Evolutionary conservation across 1,140 invertebrate genomes (phyloP), one percentile per base, ranked within the genome.

Genomic region (Hyles vespertilio): DNA sequence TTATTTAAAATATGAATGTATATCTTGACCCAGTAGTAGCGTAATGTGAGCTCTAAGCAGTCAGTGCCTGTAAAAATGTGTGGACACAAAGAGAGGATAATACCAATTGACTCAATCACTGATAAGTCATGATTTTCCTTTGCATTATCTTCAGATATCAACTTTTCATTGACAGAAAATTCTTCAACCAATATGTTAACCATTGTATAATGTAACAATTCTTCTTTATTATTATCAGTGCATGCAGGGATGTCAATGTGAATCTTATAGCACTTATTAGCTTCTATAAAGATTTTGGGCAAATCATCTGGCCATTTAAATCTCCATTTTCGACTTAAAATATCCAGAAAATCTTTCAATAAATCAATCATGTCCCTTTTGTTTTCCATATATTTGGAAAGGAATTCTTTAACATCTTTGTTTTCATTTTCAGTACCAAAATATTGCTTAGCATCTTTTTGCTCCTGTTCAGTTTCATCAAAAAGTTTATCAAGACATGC

Each of bases 391-490:
- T 92, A 87, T 75, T 91, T 85, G 40, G 81, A 87, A 70, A 95
- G 91, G 69, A 95, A 94, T 46, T 87, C 75, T 59, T 91, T 85
- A 0, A 95, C 92, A 75, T 95, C 93, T 10, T 79, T 77, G 51
- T 77, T 89, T 90, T 95, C 94, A 34, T 79, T 71, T 33, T 93
- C 91, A 12, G 91, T 91, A 12, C 91, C 92, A 85, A 95, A 95
- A 81, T 95, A 95, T 50, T 77, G 43, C 63, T 69, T 50, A 69
- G 58, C 40, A 51, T 67, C 58, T 44, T 61, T 67, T 8, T 59
- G 53, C 40, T 67, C 65, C 49, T 89, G 87, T 50, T 91, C 90
- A 68, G 92, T 91, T 64, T 91, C 92, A 22, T 91, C 81, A 84
- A 92, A 93, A 59, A 93, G 72, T 59, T 92, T 91, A 61, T 92